Base-by-base conservation (phyloP, 30 jellyfish, hydroid and myxozoan genomes). In the Morbakka virulenta region DNA sequence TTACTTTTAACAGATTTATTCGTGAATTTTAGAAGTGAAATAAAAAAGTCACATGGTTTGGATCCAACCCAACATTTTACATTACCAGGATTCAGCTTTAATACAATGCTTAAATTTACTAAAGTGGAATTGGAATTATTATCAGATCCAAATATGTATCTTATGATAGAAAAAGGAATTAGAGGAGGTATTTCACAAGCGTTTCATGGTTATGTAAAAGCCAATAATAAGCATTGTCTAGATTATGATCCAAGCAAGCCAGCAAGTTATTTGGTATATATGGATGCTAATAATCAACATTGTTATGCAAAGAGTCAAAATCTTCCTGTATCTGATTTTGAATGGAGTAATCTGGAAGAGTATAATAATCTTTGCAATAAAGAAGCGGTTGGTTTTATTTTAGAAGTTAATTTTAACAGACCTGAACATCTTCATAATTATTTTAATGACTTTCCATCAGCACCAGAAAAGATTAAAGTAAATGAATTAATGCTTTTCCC, bases 231-330 rank as follows among this genome's bases (percentile, higher is more conserved):
- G 9, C 22, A 63, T 49, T 33, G 28, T 63, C 14, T 35, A 34
- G 2, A 4, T 17, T 77, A 32, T 62, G 70, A 84, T 62, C 32
- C 25, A 23, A 47, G 47, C 61, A 49, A 29, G 35, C 52, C 73
- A 1, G 29, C 95, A 33, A 62, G 48, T 52, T 41, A 76, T 34
- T 24, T 85, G 12, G 63, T 36, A 67, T 86, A 86, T 32, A 68
- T 66, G 35, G 95, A 87, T 66, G 95, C 95, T 33, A 87, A 87
- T 41, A 87, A 87, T 87, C 21, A 62, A 26, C 64, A 83, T 76
- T 87, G 94, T 2, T 88, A 93, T 92, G 96, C 96, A 4, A 88
- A 81, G 97, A 0, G 62, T 1, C 87, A 86, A 50, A 23, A 61
- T 3, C 74, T 86, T 23, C 95, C 96, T 57, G 62, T 80, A 0